These are phyloP conservation scores for Pedionomus torquatus DNA, from an alignment of 2,113 vertebrate species.

Conservation along the genomic window DNA sequence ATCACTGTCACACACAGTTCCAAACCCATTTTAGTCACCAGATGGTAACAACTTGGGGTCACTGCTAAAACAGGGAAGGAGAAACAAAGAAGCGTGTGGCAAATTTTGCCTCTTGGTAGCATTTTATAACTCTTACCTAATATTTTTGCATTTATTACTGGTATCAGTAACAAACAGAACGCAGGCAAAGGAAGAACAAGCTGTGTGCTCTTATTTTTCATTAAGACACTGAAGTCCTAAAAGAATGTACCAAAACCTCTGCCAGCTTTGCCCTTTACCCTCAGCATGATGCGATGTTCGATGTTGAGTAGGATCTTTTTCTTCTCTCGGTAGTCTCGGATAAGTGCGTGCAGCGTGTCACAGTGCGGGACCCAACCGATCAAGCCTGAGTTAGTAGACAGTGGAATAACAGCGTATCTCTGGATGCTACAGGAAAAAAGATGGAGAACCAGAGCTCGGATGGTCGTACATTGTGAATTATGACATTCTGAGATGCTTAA, in stretches of 20 bases:
- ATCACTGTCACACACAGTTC: not conserved
- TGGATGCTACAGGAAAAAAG: slow-evolving; percentile 84
- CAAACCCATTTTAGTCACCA: not conserved
- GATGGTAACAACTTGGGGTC: not conserved
- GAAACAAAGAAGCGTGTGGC: not conserved
- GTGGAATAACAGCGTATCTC: slow-evolving; percentile 94
- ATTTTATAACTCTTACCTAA: not conserved
- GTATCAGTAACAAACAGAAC: not conserved
- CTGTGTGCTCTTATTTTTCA: not conserved
- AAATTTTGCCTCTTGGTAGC: not conserved
- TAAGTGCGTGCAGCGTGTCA: slow-evolving; percentile 95
- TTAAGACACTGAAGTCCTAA: not conserved
- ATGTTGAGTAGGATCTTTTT: slow-evolving; percentile 99
- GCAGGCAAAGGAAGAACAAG: not conserved
- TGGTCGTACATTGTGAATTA: not conserved
- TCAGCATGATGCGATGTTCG: slow-evolving; percentile 97
- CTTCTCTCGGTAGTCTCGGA: slow-evolving; percentile 97
- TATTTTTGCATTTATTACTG: not conserved
- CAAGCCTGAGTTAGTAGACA: slow-evolving; percentile 97
- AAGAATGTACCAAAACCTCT: not conserved
- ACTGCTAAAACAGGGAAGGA: not conserved
- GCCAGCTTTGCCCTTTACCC: slow-evolving; percentile 74
- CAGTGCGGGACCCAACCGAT: slow-evolving; percentile 99
- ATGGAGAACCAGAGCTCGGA: not conserved
- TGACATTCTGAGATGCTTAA: not conserved